phyloP scores from a whole-genome alignment of 2,888 invertebrate species.

The Lissocephala sabroskyi region DNA sequence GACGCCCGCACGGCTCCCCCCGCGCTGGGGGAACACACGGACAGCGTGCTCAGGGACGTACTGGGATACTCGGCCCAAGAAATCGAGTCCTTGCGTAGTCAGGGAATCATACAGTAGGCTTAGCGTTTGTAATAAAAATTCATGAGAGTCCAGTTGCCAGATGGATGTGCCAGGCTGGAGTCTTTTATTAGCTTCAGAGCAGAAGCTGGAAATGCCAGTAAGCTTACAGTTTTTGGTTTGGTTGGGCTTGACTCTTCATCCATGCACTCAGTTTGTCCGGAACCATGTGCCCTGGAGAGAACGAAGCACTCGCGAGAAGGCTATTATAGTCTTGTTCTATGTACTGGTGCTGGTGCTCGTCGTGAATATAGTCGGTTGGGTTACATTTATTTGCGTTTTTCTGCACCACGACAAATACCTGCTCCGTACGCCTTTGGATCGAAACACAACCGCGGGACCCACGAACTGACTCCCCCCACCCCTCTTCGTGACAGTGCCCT shows the following conservation, averaged over 20 bases:
- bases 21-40: slow-evolving; percentile 89
- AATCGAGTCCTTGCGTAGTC: slow-evolving; percentile 72
- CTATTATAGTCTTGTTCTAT: slow-evolving; percentile 17
- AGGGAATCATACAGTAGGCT: slow-evolving; percentile 60
- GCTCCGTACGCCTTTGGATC: not conserved
- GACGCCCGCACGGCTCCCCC: slow-evolving; percentile 85
- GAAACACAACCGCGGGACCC: too few relatives aligned
- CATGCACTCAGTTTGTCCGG: slow-evolving; percentile 6
- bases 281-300: slow-evolving; percentile 20
- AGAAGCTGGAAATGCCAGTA: slow-evolving; percentile 14
- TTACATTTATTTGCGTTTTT: slow-evolving; percentile 19
- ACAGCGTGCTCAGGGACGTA: slow-evolving; percentile 79
- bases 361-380: slow-evolving; percentile 11
- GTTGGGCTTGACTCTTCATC: too few relatives aligned
- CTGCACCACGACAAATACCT: slow-evolving; percentile 9
- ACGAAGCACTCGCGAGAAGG: slow-evolving; percentile 21
- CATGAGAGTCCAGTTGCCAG: too few relatives aligned
- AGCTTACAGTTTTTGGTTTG: too few relatives aligned
- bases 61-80: slow-evolving; percentile 77
- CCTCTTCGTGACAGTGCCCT: too few relatives aligned
- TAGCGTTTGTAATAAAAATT: too few relatives aligned
- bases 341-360: slow-evolving; percentile 5
- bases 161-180: too few relatives aligned
- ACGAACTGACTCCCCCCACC: too few relatives aligned
- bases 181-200: too few relatives aligned